A percentile compares a stretch with the other conserved stretches of the same genome.
These are phyloP conservation scores for Busseola fusca DNA, from an alignment of 2,888 invertebrate species.

Conservation along the genomic window DNA sequence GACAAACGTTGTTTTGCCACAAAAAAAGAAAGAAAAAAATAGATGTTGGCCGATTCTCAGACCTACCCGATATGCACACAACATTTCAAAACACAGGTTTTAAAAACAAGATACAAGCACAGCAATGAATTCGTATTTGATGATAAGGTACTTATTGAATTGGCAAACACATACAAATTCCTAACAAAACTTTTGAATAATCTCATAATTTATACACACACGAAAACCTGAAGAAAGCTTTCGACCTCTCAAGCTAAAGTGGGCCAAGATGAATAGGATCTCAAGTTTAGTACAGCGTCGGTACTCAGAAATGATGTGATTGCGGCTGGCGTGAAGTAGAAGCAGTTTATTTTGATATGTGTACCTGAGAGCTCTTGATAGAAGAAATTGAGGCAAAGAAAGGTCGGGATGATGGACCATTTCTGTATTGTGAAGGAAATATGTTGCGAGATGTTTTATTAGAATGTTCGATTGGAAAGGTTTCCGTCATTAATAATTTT, in stretches of 20 bases:
- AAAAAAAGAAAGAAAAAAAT: too few species aligned
- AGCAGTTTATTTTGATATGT: conserved; percentile 60
- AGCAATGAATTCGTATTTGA: background rate
- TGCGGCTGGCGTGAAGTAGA: conserved; percentile 54
- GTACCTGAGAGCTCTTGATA: conserved; percentile 56
- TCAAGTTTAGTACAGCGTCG: conserved; percentile 52
- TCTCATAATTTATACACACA: conserved; percentile 40
- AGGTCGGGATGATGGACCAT: conserved; percentile 51
- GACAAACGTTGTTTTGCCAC: too few species aligned
- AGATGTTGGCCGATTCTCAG: too few species aligned
- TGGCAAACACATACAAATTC: conserved; percentile 1
- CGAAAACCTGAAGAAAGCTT: conserved; percentile 45
- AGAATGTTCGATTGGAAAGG: conserved; percentile 18
- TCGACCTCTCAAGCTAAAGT: conserved; percentile 45
- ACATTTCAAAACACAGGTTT: too few species aligned
- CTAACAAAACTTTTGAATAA: conserved; percentile 29
- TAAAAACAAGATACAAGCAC: background rate
- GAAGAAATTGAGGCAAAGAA: conserved; percentile 47
- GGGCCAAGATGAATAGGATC: conserved; percentile 54
- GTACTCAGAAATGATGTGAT: conserved; percentile 60
- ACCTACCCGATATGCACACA: too few species aligned
- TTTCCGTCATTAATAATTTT: conserved; percentile 30
- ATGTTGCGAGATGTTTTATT: conserved; percentile 42
- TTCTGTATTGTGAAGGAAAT: conserved; percentile 42
- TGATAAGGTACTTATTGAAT: background rate